Conservation (phyloP, 2,113 vertebrate species). For the Noctilio leporinus region DNA sequence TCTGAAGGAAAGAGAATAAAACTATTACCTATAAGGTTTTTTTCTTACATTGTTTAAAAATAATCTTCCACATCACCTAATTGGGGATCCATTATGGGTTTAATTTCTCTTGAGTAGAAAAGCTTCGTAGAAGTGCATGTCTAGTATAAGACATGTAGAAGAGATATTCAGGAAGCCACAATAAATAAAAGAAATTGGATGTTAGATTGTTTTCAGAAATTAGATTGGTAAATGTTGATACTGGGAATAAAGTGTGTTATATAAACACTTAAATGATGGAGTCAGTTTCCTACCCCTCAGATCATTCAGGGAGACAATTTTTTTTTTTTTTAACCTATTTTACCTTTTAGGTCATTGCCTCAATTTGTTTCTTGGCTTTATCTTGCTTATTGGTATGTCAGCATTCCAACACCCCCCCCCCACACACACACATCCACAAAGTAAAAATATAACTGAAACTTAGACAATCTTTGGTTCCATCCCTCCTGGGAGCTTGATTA, state of each 20-base stretch:
- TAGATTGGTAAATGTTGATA: neutral
- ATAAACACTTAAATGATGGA: neutral
- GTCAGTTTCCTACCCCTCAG: neutral
- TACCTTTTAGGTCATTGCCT: neutral
- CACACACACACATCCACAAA: neutral
- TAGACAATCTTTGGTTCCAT: neutral
- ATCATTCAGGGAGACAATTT: neutral
- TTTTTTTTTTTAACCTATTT: neutral
- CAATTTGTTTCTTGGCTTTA: neutral
- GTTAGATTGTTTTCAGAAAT: neutral
- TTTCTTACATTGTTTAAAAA: neutral
- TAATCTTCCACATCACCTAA: neutral
- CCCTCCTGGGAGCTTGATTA: neutral
- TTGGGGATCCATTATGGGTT: neutral
- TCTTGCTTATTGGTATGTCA: neutral
- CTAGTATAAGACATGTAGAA: neutral
- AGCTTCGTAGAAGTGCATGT: neutral
- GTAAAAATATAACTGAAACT: neutral
- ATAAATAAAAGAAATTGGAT: neutral
- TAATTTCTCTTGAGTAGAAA: neutral
- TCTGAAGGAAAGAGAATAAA: neutral
- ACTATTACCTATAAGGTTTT: neutral
- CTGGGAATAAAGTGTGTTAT: neutral
- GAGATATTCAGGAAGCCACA: neutral
- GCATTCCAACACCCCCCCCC: neutral